Evolutionary conservation across 2,113 vertebrate genomes (phyloP).

Genomic region (Mustelus asterias): DNA sequence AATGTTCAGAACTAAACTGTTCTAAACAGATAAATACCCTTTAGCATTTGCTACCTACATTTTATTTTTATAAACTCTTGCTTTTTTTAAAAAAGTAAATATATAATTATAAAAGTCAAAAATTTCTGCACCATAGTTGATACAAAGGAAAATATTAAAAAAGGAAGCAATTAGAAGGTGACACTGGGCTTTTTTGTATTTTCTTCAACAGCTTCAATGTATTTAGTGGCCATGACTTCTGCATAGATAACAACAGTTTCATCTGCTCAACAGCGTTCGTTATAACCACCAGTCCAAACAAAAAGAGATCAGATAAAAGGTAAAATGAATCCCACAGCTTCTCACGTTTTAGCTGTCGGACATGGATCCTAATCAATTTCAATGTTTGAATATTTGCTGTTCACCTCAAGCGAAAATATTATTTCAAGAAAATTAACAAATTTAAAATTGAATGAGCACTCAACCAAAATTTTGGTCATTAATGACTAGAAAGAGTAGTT

Average conservation of each 20-base stretch:
- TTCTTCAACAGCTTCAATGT: neutral
- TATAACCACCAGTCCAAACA: neutral
- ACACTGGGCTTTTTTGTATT: neutral
- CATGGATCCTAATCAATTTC: neutral
- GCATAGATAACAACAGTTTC: neutral
- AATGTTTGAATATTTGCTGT: neutral
- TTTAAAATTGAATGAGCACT: neutral
- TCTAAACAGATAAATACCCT: neutral
- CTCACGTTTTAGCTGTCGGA: neutral
- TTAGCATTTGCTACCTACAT: neutral
- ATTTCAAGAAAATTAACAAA: neutral
- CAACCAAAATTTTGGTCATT: neutral
- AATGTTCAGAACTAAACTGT: neutral
- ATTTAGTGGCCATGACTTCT: neutral
- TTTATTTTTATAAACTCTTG: neutral
- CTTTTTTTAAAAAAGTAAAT: neutral
- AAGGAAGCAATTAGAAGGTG: neutral
- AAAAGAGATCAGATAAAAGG: neutral
- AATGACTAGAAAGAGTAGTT: neutral
- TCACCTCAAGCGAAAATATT: neutral
- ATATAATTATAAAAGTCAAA: neutral
- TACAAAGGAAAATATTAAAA: neutral
- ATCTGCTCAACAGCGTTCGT: neutral
- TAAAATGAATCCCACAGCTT: neutral
- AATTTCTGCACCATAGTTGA: neutral